These are phyloP conservation scores for Vespertilio murinus DNA, from an alignment of 2,797 vertebrate genomes.

Conservation along the genomic window DNA sequence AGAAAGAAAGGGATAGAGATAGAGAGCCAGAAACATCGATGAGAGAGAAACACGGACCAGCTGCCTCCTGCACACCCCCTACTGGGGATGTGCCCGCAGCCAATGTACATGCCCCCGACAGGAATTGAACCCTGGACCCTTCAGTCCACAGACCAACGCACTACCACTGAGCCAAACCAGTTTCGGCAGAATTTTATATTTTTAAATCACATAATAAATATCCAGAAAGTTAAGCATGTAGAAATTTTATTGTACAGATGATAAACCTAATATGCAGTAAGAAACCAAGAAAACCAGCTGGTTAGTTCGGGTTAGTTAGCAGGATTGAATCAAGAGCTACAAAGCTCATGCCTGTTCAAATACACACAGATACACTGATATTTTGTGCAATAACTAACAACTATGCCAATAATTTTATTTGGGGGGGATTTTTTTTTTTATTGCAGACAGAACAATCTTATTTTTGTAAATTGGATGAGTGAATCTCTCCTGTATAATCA, in stretches of 20 bases:
- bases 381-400: background rate
- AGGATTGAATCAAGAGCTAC: background rate
- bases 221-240: background rate
- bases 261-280: background rate
- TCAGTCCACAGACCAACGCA: background rate
- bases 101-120: too few relatives aligned
- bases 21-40: too few relatives aligned
- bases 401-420: background rate
- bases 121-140: too few relatives aligned
- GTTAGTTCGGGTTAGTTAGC: background rate
- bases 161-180: background rate
- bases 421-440: background rate
- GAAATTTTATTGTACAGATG: background rate
- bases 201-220: background rate
- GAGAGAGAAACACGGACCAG: too few relatives aligned
- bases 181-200: background rate
- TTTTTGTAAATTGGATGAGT: background rate
- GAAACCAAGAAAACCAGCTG: background rate
- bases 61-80: too few relatives aligned
- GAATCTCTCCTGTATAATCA: background rate
- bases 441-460: background rate
- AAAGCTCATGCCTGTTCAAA: background rate
- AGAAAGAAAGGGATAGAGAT: too few relatives aligned
- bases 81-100: too few relatives aligned
- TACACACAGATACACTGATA: background rate